phyloP scores from a whole-genome alignment of 2,113 vertebrate species.

The Boleophthalmus pectinirostris region DNA sequence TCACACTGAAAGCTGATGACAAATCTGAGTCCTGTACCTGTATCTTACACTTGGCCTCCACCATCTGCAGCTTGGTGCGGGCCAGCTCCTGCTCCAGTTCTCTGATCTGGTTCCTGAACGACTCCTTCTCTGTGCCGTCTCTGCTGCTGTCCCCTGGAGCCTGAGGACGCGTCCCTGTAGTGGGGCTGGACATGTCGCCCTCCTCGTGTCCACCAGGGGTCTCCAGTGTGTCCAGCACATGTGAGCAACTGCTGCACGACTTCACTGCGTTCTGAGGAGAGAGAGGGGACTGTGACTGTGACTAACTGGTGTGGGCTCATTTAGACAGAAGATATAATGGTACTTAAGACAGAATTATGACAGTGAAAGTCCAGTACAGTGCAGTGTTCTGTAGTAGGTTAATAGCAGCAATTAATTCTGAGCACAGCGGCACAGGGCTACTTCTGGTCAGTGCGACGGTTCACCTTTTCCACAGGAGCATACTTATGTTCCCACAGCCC shows the following conservation, averaged over 20 bases:
- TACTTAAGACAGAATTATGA: too few species aligned
- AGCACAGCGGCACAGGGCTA: too few species aligned
- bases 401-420: too few species aligned
- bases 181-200: background rate
- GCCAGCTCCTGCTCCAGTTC: constrained; percentile 90
- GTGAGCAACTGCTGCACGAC: constrained; percentile 84
- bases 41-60: constrained; percentile 93
- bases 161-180: background rate
- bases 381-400: too few species aligned
- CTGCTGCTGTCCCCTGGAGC: background rate
- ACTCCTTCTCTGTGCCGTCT: constrained; percentile 71
- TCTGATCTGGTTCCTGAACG: constrained; percentile 83
- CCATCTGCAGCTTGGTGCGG: constrained; percentile 91
- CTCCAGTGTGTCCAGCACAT: constrained; percentile 75
- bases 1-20: too few species aligned
- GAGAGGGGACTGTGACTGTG: background rate
- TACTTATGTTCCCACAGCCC: too few species aligned
- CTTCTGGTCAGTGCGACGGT: too few species aligned
- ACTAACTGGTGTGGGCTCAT: background rate
- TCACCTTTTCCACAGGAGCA: too few species aligned
- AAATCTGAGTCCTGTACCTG: constrained; percentile 77
- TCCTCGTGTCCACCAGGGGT: constrained; percentile 47
- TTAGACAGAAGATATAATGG: too few species aligned
- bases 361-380: too few species aligned
- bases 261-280: constrained; percentile 80